Evolutionary conservation across 1,140 invertebrate species (phyloP).

Genomic region (Lucilia sericata): DNA sequence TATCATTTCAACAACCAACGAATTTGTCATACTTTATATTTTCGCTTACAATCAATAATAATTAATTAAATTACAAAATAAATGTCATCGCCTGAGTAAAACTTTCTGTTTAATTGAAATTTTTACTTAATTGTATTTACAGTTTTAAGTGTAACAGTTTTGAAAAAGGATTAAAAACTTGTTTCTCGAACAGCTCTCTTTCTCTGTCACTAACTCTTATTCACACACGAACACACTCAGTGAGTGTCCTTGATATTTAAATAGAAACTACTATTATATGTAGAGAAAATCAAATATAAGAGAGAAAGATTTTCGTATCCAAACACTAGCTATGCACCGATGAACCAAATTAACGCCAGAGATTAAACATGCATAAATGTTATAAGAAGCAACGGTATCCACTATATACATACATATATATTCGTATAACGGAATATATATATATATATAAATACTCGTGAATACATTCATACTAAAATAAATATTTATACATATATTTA

Average conservation of each 20-base stretch:
- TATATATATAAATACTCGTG: neutral
- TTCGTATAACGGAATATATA: neutral
- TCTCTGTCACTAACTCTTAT: neutral
- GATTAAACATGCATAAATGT: slow-evolving; percentile 31
- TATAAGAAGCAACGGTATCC: neutral
- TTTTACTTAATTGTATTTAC: slow-evolving; percentile 41
- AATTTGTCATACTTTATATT: neutral
- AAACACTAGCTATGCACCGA: slow-evolving; percentile 23
- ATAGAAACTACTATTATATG: neutral
- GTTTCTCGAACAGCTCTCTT: slow-evolving; percentile 16
- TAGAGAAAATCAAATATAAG: neutral
- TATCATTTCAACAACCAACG: neutral
- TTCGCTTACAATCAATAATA: neutral
- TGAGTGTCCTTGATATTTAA: neutral
- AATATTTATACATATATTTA: slow-evolving; percentile 1
- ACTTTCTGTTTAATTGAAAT: slow-evolving; percentile 21
- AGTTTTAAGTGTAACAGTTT: slow-evolving; percentile 33
- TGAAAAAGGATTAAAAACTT: slow-evolving; percentile 33
- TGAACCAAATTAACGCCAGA: slow-evolving; percentile 40
- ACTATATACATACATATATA: neutral
- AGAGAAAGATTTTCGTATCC: neutral
- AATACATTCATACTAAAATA: neutral
- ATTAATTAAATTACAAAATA: neutral
- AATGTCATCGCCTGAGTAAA: neutral
- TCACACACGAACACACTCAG: neutral